Base-by-base conservation (phyloP, 1,140 invertebrate genomes). In the Atta cephalotes region DNA sequence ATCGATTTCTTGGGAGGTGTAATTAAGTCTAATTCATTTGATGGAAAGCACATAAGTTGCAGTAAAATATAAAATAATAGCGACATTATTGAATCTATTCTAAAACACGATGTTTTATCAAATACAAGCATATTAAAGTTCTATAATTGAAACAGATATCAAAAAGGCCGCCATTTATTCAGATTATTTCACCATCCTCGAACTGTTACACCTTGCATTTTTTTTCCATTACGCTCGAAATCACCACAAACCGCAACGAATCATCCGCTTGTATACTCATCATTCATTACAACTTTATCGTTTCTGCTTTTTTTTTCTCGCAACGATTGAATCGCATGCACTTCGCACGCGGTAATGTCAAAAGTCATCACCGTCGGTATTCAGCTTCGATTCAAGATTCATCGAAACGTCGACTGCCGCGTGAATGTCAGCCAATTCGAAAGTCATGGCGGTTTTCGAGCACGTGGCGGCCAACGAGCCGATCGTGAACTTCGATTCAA, bases 351-450 rank as follows among this genome's bases (percentile, higher is more conserved):
- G 14, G 45, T 76, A 76, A 60, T 45, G 79, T 76, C 56, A 84
- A 25, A 71, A 76, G 39, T 76, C 80, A 84, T 84, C 56, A 51
- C 39, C 25, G 39, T 7, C 9, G 56, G 66, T 58, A 81, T 82
- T 82, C 25, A 62, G 7, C 51, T 35, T 82, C 56, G 25, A 84
- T 84, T 76, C 70, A 62, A 76, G 56, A 45, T 58, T 84, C 45
- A 16, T 68, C 78, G 63, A 68, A 56, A 80, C 63, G 39, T 79
- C 45, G 76, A 14, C 25, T 60, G 18, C 35, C 66, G 53, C 79
- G 66, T 81, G 79, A 81, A 71, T 71, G 79, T 81, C 65, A 81
- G 71, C 80, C 68, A 58, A 84, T 62, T 62, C 68, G 68, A 74
- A 28, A 76, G 80, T 74, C 80, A 62, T 25, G 70, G 39, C n/a